Evolutionary conservation across 2,888 invertebrate genomes (phyloP), one percentile per base, ranked within the genome.

Genomic region (Rhamnusium bicolor): DNA sequence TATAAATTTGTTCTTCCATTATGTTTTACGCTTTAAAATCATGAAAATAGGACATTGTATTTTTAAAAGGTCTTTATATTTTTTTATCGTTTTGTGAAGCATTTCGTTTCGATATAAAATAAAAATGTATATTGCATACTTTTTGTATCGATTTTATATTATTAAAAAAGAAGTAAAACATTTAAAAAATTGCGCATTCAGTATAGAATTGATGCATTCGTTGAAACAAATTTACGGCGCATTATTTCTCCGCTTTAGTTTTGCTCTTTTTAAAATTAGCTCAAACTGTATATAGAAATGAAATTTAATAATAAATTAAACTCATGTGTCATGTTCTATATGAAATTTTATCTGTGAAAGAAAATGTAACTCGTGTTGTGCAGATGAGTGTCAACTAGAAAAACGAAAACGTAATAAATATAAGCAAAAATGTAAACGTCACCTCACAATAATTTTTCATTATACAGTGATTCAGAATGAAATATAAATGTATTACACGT

Each of bases 401-500:
- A 79, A 76, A 78, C 76, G 76, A 74, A 79, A 73, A 74, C 69
- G 80, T 75, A 80, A 83, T 81, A 81, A 82, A 82, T 83, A 81
- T 75, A 77, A 80, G 79, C 80, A 78, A 80, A 80, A 82, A 82
- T 80, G 82, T 80, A 78, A 81, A 79, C 76, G 81, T 82, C 82
- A 81, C 80, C 81, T 82, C 80, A 76, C 81, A 82, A 82, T 83
- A 82, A 83, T 84, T 84, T 84, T 83, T 83, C 83, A 83, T 81
- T 82, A 82, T 74, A 76, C 71, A 81, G 72, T 80, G 82, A 81
- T 82, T 82, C 81, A 79, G 81, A 79, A 79, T 82, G 81, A 84
- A 82, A 84, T 82, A 82, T 82, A 83, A 83, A 82, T 81, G 82
- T 84, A 84, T 83, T 84, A 83, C 84, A 83, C 82, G 83, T 84